Percentiles rank a stretch among this genome's conserved stretches.
These are phyloP conservation scores for Grapholita molesta DNA, from an alignment of 1,140 invertebrate genomes.

Conservation along the genomic window DNA sequence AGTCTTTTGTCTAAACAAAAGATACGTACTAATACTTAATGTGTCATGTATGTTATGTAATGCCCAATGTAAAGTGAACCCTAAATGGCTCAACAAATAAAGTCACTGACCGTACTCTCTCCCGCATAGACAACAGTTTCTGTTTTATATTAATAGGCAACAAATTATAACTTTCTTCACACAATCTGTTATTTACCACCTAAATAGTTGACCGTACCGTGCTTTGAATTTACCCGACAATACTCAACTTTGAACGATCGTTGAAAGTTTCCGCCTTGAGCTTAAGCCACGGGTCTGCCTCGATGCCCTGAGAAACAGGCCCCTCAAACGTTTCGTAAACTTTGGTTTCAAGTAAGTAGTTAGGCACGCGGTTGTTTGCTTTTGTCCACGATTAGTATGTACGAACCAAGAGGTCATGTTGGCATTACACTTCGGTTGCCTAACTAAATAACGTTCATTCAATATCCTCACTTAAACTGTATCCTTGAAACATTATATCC, in stretches of 20 bases:
- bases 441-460: background rate
- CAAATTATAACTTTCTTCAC: background rate
- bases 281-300: background rate
- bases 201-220: background rate
- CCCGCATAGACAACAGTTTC: too few relatives aligned
- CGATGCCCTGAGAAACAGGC: background rate
- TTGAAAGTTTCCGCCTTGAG: conserved; percentile 12
- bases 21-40: too few relatives aligned
- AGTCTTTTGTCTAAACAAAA: too few relatives aligned
- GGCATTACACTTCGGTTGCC: background rate
- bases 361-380: background rate
- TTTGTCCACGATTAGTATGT: conserved; percentile 14
- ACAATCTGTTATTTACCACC: background rate
- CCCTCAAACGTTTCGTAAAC: conserved; percentile 8
- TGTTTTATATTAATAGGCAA: too few relatives aligned
- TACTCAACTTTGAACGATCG: conserved; percentile 1
- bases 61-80: too few relatives aligned
- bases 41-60: too few relatives aligned
- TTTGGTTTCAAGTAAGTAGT: conserved; percentile 12
- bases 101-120: too few relatives aligned
- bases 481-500: background rate
- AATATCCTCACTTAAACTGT: background rate
- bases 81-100: too few relatives aligned
- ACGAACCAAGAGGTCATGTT: conserved; percentile 4
- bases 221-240: background rate